Conservation (phyloP, 2,888 invertebrate genomes). For the Cheiracanthium punctorium region DNA sequence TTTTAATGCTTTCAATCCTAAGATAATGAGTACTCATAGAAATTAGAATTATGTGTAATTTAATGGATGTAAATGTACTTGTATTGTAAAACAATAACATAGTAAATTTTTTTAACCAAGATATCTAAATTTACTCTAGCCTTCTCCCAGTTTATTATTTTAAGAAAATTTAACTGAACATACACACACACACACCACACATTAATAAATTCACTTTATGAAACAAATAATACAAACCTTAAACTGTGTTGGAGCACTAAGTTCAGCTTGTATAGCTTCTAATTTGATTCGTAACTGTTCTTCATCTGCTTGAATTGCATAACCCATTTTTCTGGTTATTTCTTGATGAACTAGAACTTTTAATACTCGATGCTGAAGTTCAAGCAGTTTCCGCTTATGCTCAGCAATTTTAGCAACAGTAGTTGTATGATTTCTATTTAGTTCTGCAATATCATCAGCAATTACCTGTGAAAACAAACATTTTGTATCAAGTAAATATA, state of each 20-base stretch:
- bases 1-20: no score
- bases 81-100: no score
- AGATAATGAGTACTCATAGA: no score
- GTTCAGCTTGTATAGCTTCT: constrained; percentile 89
- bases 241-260: constrained; percentile 93
- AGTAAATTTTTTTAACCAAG: no score
- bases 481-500: no score
- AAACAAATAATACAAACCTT: constrained; percentile 81
- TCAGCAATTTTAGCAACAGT: constrained; percentile 88
- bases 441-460: constrained; percentile 84
- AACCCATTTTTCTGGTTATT: constrained; percentile 89
- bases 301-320: constrained; percentile 91
- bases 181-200: no score
- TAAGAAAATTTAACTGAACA: neutral
- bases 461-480: constrained; percentile 78
- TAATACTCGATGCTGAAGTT: constrained; percentile 88
- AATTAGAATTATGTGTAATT: no score
- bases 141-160: no score
- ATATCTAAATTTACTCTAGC: no score
- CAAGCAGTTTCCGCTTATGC: constrained; percentile 86
- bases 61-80: no score
- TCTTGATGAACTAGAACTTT: constrained; percentile 92
- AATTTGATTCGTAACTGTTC: constrained; percentile 90
- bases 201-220: no score
- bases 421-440: constrained; percentile 88